These are phyloP conservation scores for Dryoscopus gambensis DNA, from an alignment of 2,113 vertebrate genomes.

Conservation along the genomic window DNA sequence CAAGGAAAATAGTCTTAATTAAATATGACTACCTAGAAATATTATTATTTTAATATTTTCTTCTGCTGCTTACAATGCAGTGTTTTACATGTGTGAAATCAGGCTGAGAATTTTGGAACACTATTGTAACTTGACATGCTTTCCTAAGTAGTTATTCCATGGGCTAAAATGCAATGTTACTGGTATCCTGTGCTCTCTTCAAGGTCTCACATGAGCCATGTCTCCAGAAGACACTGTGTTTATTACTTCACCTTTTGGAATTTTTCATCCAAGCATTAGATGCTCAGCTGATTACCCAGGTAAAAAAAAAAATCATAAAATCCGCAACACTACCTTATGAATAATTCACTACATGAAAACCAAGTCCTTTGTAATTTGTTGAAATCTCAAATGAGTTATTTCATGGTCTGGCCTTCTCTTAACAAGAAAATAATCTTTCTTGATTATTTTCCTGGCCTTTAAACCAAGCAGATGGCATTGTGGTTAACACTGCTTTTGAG, in stretches of 20 bases:
- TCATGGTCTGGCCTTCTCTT: background rate
- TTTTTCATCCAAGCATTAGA: slow-evolving; percentile 78
- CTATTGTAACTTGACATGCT: background rate
- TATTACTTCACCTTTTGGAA: slow-evolving; percentile 79
- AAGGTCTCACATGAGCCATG: slow-evolving; percentile 77
- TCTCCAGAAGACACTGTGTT: slow-evolving; percentile 77
- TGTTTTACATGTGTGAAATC: background rate
- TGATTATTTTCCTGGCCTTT: background rate
- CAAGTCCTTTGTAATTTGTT: background rate
- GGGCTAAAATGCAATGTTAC: background rate
- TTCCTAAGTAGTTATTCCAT: background rate
- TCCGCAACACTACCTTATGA: background rate
- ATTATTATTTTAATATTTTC: background rate
- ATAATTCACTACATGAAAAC: background rate
- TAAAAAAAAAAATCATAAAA: slow-evolving; percentile 32
- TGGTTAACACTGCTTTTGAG: background rate
- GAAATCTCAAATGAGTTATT: background rate
- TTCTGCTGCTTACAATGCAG: background rate
- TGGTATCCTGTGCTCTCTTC: background rate
- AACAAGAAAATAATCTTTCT: background rate
- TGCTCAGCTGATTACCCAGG: slow-evolving; percentile 79
- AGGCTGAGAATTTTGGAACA: background rate
- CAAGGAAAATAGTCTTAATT: background rate
- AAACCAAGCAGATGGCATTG: background rate
- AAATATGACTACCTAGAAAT: background rate